A percentile compares a stretch with the other conserved stretches of the same genome.
phyloP scores from a whole-genome alignment of 2,888 invertebrate genomes.

The Piscicola geometra region DNA sequence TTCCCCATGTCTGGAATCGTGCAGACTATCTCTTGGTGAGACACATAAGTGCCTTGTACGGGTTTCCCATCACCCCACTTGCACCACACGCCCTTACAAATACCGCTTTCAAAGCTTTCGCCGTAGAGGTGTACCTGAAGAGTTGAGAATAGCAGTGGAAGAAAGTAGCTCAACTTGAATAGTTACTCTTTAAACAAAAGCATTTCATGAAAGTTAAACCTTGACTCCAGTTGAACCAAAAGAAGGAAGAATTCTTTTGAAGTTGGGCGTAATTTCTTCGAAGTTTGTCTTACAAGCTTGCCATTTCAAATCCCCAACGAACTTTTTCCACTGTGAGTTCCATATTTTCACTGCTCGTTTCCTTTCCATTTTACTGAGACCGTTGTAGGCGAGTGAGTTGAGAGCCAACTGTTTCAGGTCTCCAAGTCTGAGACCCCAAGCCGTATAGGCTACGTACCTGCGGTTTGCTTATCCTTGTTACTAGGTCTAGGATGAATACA shows the following conservation, averaged over 20 bases:
- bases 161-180: no score
- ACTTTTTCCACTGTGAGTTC: constrained; percentile 41
- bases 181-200: no score
- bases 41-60: constrained; percentile 28
- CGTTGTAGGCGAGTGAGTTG: constrained; percentile 44
- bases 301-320: constrained; percentile 37
- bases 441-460: constrained; percentile 44
- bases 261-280: neutral
- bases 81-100: constrained; percentile 36
- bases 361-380: constrained; percentile 38
- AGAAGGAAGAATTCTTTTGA: constrained; percentile 8
- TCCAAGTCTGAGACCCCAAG: constrained; percentile 44
- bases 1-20: constrained; percentile 38
- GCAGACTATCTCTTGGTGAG: constrained; percentile 40
- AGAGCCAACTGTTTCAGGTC: constrained; percentile 44
- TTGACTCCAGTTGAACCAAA: neutral
- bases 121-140: constrained; percentile 26
- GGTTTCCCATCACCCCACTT: constrained; percentile 36
- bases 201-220: neutral
- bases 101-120: constrained; percentile 22
- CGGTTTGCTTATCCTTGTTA: no score
- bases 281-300: no score
- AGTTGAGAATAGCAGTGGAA: no score
- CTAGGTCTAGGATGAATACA: no score
- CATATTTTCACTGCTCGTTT: constrained; percentile 42